Evolutionary conservation across 2,113 vertebrate species (phyloP).

Genomic region (Formicarius rufipectus): DNA sequence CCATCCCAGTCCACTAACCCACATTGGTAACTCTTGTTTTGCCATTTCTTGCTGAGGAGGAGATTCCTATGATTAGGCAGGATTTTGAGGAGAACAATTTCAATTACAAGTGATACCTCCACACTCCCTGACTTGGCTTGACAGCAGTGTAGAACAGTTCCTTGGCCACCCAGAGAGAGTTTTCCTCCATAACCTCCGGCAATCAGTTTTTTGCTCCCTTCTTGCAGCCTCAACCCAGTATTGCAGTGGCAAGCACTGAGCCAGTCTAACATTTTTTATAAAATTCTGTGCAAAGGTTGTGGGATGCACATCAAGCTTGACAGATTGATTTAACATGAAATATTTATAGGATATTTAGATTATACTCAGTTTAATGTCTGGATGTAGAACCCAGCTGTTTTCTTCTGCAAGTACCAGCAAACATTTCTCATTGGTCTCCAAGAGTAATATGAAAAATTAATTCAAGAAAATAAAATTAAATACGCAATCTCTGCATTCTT

Average conservation of each 20-base stretch:
- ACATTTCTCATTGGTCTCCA: neutral
- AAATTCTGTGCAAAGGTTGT: neutral
- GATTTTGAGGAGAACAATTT: neutral
- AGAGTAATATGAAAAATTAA: neutral
- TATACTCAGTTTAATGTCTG: neutral
- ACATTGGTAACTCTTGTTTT: neutral
- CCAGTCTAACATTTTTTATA: neutral
- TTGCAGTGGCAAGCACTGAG: neutral
- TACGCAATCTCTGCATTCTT: neutral
- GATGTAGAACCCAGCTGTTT: neutral
- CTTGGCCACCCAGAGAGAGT: neutral
- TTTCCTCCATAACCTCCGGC: neutral
- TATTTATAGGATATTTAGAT: conserved; percentile 34
- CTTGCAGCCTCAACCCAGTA: neutral
- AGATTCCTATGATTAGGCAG: neutral
- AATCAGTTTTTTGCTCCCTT: neutral
- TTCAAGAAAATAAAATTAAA: fast-evolving
- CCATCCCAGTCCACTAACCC: neutral
- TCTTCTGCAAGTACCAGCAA: neutral
- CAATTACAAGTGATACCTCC: neutral
- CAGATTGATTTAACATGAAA: conserved; percentile 19
- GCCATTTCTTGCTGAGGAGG: neutral
- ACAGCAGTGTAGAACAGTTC: neutral
- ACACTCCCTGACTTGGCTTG: neutral
- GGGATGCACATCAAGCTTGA: neutral